phyloP scores from a whole-genome alignment of 2,797 vertebrate genomes.

The Lophotriccus pileatus region DNA sequence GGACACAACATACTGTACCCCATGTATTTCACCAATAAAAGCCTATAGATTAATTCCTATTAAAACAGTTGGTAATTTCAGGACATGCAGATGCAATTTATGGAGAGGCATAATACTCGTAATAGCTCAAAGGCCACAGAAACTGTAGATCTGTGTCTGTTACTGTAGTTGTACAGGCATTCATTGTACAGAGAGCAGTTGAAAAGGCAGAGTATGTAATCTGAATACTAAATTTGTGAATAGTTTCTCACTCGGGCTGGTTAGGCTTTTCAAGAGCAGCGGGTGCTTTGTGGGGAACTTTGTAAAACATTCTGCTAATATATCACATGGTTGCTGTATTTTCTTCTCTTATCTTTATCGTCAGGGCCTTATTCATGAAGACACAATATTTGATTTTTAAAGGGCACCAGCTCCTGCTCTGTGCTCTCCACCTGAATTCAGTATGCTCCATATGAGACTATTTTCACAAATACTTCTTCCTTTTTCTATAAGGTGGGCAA shows the following conservation, averaged over 20 bases:
- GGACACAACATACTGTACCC: not conserved
- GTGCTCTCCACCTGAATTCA: slow-evolving; percentile 56
- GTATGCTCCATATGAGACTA: slow-evolving; percentile 21
- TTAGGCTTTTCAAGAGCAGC: slow-evolving; percentile 67
- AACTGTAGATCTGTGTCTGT: slow-evolving; percentile 75
- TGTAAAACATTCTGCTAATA: slow-evolving; percentile 72
- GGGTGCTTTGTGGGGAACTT: slow-evolving; percentile 74
- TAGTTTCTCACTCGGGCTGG: slow-evolving; percentile 68
- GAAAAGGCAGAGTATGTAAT: slow-evolving; percentile 68
- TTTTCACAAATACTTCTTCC: slow-evolving; percentile 40
- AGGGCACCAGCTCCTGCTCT: slow-evolving; percentile 56
- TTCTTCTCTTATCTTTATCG: slow-evolving; percentile 70
- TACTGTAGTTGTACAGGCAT: slow-evolving; percentile 72
- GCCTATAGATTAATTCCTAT: slow-evolving; percentile 54
- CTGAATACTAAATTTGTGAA: slow-evolving; percentile 76
- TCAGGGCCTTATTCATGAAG: slow-evolving; percentile 61
- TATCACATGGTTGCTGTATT: slow-evolving; percentile 58
- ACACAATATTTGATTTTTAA: slow-evolving; percentile 67
- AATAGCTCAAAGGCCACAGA: slow-evolving; percentile 64
- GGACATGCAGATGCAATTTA: slow-evolving; percentile 60
- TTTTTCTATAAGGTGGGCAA: not conserved
- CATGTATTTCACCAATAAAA: slow-evolving; percentile 57
- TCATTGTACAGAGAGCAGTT: slow-evolving; percentile 71
- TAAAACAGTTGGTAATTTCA: slow-evolving; percentile 72
- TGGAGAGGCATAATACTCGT: slow-evolving; percentile 61